phyloP scores from a whole-genome alignment of 2,113 vertebrate genomes.

The Polyodon spathula region DNA sequence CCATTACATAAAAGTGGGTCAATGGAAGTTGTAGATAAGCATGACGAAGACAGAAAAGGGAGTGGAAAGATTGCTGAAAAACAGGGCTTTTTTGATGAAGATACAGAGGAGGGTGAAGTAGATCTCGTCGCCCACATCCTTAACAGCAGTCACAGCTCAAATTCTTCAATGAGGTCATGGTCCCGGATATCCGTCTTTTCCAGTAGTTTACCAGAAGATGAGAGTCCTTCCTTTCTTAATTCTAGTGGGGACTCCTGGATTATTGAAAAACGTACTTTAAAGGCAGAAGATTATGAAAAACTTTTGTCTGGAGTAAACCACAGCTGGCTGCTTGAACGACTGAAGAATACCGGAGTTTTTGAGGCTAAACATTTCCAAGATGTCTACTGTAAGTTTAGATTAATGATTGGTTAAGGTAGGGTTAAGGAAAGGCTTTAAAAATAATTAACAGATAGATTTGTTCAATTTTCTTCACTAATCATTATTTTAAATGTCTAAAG shows the following conservation, averaged over 20 bases:
- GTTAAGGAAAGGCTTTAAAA: no score
- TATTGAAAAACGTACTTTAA: constrained; percentile 46
- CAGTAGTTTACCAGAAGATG: constrained; percentile 26
- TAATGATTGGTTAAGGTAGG: background rate
- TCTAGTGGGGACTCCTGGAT: constrained; percentile 31
- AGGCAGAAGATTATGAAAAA: constrained; percentile 56
- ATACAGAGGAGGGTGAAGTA: constrained; percentile 43
- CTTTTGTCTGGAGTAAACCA: constrained; percentile 75
- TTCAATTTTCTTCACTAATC: no score
- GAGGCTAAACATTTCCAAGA: constrained; percentile 42
- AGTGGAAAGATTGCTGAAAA: background rate
- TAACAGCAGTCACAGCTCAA: constrained; percentile 28
- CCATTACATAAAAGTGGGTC: no score
- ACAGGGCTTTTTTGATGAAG: constrained; percentile 15
- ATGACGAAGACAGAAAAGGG: no score
- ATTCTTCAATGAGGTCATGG: constrained; percentile 22
- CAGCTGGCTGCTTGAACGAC: constrained; percentile 62
- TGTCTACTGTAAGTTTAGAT: constrained; percentile 60
- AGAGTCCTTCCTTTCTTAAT: constrained; percentile 7
- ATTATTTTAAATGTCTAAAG: no score
- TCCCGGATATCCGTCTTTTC: constrained; percentile 15
- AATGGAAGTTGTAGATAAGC: no score
- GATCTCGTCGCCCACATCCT: background rate
- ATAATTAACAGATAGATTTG: no score
- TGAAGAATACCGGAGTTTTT: constrained; percentile 58